These are phyloP conservation scores for Cichlasoma orientale DNA, from an alignment of 2,797 vertebrate species.

Conservation along the genomic window DNA sequence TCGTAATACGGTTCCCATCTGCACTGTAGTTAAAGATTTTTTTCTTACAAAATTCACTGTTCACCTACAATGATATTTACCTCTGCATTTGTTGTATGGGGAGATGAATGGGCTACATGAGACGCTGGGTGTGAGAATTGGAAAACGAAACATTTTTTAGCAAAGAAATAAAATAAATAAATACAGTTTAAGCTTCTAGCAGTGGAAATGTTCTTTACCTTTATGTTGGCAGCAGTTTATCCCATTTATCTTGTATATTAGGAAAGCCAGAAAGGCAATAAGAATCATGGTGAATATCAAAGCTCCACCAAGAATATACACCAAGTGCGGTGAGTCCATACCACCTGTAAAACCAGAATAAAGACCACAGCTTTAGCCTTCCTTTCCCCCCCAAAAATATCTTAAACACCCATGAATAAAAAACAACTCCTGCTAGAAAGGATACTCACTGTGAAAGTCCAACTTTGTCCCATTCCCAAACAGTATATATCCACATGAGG, in stretches of 20 bases:
- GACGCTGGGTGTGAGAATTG: background rate
- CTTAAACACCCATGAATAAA: background rate
- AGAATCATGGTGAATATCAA: slow-evolving; percentile 19
- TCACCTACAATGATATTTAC: background rate
- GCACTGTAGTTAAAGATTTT: background rate
- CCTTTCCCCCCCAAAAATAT: background rate
- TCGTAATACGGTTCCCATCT: rapidly evolving
- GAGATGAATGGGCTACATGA: background rate
- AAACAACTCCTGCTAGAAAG: background rate
- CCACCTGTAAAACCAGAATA: background rate
- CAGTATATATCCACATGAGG: slow-evolving; percentile 43
- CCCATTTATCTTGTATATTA: background rate
- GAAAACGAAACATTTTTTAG: rapidly evolving
- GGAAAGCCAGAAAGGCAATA: slow-evolving; percentile 13
- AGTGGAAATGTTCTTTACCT: background rate
- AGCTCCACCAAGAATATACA: slow-evolving; percentile 23
- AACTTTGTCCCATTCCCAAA: slow-evolving; percentile 38
- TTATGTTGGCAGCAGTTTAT: background rate
- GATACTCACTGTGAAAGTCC: background rate
- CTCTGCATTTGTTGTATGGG: background rate
- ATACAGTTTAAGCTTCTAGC: rapidly evolving
- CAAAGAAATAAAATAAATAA: background rate
- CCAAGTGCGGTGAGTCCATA: rapidly evolving
- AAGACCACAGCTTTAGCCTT: rapidly evolving
- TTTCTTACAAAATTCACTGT: rapidly evolving